A percentile compares a stretch with the other conserved stretches of the same genome.
Conservation (phyloP, 1,140 invertebrate species). For the Melanaphis sacchari region DNA sequence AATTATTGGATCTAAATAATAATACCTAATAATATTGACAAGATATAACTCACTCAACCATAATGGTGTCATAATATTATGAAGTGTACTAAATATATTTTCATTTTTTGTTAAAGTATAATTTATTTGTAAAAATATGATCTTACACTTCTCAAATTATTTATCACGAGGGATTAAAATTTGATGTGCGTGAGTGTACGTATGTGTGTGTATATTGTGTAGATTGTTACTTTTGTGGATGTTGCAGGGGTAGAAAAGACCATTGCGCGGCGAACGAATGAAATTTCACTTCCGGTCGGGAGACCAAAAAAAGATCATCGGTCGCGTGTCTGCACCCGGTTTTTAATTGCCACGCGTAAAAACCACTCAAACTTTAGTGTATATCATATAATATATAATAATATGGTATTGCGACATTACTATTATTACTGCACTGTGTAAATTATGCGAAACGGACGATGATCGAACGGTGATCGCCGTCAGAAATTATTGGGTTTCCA, state of each 20-base stretch:
- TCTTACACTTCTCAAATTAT: neutral
- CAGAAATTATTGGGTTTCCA: slow-evolving; percentile 29
- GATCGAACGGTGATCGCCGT: slow-evolving; percentile 39
- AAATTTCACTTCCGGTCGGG: neutral
- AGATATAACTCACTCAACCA: too few species aligned
- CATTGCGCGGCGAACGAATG: neutral
- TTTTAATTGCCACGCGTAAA: slow-evolving; percentile 39
- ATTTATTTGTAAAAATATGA: too few species aligned
- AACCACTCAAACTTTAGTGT: neutral
- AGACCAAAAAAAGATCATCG: neutral
- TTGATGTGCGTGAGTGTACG: neutral
- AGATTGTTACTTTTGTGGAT: neutral
- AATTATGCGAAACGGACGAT: slow-evolving; percentile 24
- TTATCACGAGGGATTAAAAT: neutral
- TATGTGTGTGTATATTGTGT: neutral
- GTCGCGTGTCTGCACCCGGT: neutral
- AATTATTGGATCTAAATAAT: too few species aligned
- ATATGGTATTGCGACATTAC: neutral
- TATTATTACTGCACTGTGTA: neutral
- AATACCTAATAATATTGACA: too few species aligned
- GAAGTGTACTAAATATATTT: too few species aligned
- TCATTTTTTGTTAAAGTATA: too few species aligned
- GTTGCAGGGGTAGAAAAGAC: neutral
- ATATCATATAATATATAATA: too few species aligned
- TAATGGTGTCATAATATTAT: too few species aligned